phyloP scores from a whole-genome alignment of 2,797 vertebrate species.

The Enteromius fasciolatus region DNA sequence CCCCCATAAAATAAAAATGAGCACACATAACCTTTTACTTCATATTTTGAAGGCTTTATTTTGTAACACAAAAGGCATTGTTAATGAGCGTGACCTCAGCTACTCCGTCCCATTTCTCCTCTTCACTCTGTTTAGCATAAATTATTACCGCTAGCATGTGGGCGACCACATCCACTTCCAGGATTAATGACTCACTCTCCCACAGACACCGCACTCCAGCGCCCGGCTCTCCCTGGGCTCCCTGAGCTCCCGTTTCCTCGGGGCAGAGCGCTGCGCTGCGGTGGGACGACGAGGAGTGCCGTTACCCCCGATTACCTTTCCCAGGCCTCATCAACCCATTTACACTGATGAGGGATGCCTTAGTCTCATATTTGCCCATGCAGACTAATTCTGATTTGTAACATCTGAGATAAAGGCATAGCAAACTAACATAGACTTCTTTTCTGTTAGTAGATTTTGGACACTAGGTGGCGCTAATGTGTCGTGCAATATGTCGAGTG shows the following conservation, averaged over 20 bases:
- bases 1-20: not conserved
- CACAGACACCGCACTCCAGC: conserved; percentile 9
- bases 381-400: not conserved
- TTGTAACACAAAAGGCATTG: conserved; percentile 24
- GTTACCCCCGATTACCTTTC: conserved; percentile 41
- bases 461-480: not conserved
- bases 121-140: conserved; percentile 40
- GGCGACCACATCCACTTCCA: conserved; percentile 35
- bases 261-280: not conserved
- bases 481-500: not conserved
- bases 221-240: conserved; percentile 5
- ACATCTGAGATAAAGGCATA: not conserved
- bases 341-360: not conserved
- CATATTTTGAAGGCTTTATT: conserved; percentile 20
- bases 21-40: conserved; percentile 23
- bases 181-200: conserved; percentile 32
- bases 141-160: conserved; percentile 34
- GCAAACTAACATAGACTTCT: not conserved
- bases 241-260: conserved; percentile 2
- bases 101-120: conserved; percentile 22
- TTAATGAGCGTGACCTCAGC: conserved; percentile 33
- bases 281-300: not conserved
- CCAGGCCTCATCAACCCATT: conserved; percentile 8
- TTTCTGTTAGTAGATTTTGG: not conserved
- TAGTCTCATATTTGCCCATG: conserved; percentile 9